phyloP scores from a whole-genome alignment of 2,888 invertebrate genomes.

The Acanthoscelides obtectus region DNA sequence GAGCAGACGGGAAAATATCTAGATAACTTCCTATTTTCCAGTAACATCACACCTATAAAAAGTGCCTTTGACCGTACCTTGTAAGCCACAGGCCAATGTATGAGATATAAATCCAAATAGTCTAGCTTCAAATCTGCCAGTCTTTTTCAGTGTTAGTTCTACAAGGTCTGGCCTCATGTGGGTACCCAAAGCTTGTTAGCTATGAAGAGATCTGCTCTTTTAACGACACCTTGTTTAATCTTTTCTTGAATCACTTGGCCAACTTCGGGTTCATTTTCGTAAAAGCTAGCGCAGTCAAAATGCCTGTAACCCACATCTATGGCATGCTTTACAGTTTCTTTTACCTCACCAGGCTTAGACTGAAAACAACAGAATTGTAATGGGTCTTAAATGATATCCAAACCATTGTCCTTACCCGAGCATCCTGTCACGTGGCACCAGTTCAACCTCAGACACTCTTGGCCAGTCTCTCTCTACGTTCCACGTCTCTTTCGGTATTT shows the following conservation, averaged over 20 bases:
- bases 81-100: constrained; percentile 88
- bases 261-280: constrained; percentile 66
- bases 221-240: constrained; percentile 59
- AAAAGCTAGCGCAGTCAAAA: constrained; percentile 68
- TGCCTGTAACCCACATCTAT: constrained; percentile 72
- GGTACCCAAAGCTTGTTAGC: constrained; percentile 72
- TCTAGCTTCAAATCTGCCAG: constrained; percentile 69
- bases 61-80: constrained; percentile 59
- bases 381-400: too few species aligned
- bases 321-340: constrained; percentile 63
- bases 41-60: too few species aligned
- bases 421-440: too few species aligned
- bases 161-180: constrained; percentile 77
- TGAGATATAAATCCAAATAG: constrained; percentile 82
- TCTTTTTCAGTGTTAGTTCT: constrained; percentile 58
- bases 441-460: too few species aligned
- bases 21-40: too few species aligned
- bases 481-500: too few species aligned
- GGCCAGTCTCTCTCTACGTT: too few species aligned
- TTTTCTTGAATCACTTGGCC: constrained; percentile 60
- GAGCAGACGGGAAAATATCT: too few species aligned
- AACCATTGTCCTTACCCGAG: too few species aligned
- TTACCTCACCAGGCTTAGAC: constrained; percentile 62
- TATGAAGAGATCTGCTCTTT: constrained; percentile 66
- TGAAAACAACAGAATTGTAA: too few species aligned